These are phyloP conservation scores for Drosophila paramelanica DNA, from an alignment of 2,888 invertebrate species.

Conservation along the genomic window DNA sequence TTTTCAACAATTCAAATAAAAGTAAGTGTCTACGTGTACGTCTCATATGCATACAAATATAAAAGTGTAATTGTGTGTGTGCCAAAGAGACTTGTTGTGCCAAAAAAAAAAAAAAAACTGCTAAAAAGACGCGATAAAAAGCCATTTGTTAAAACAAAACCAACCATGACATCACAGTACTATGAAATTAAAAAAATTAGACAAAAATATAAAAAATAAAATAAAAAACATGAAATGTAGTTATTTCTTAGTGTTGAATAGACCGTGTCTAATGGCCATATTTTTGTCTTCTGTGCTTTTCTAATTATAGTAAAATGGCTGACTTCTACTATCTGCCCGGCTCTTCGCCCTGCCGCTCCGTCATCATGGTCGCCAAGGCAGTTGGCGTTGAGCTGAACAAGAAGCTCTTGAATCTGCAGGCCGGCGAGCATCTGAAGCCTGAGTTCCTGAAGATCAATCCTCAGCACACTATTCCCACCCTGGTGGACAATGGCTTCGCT, in stretches of 20 bases:
- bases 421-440: slow-evolving; percentile 89
- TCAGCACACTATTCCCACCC: slow-evolving; percentile 93
- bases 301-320: slow-evolving; percentile 83
- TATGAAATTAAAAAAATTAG: slow-evolving; percentile 1
- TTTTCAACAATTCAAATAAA: slow-evolving; percentile 34
- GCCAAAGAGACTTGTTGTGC: slow-evolving; percentile 8
- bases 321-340: slow-evolving; percentile 88
- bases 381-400: slow-evolving; percentile 89
- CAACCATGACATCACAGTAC: slow-evolving; percentile 31
- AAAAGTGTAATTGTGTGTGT: slow-evolving; percentile 22
- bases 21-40: slow-evolving; percentile 58
- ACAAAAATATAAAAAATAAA: neutral
- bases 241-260: neutral
- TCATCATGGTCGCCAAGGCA: slow-evolving; percentile 88
- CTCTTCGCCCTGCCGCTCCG: slow-evolving; percentile 89
- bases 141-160: slow-evolving; percentile 1
- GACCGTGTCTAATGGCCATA: slow-evolving; percentile 41
- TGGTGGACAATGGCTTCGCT: slow-evolving; percentile 92
- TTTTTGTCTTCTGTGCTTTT: slow-evolving; percentile 19
- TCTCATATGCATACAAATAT: neutral
- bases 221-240: neutral
- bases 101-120: slow-evolving; percentile 11
- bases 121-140: neutral
- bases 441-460: slow-evolving; percentile 92
- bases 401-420: slow-evolving; percentile 87